Conservation (phyloP, 2,888 invertebrate species). For the Electrophaes corylata region DNA sequence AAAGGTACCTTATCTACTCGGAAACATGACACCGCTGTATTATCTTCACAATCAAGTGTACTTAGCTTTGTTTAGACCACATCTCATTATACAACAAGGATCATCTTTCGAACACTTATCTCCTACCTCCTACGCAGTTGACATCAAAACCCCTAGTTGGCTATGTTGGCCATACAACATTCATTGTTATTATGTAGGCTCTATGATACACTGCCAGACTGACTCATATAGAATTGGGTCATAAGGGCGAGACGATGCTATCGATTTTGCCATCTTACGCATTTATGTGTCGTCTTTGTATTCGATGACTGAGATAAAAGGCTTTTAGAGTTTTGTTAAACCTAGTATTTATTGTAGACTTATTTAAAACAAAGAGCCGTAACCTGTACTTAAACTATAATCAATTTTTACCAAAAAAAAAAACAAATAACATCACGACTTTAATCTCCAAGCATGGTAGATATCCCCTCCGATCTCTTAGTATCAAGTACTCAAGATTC, state of each 20-base stretch:
- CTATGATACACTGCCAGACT: slow-evolving; percentile 33
- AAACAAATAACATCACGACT: too few species aligned
- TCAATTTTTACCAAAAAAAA: too few species aligned
- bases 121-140: slow-evolving; percentile 31
- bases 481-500: too few species aligned
- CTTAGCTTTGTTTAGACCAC: slow-evolving; percentile 17
- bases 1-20: neutral
- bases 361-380: neutral
- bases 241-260: slow-evolving; percentile 68
- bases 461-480: too few species aligned
- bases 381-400: too few species aligned
- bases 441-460: too few species aligned
- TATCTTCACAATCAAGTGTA: slow-evolving; percentile 5
- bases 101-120: slow-evolving; percentile 17
- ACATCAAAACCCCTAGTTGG: slow-evolving; percentile 19
- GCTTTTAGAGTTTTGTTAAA: neutral
- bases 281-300: slow-evolving; percentile 28
- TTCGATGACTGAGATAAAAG: neutral
- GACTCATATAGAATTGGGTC: slow-evolving; percentile 65
- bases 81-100: slow-evolving; percentile 3
- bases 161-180: slow-evolving; percentile 1
- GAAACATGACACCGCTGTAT: neutral
- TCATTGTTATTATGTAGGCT: slow-evolving; percentile 1
- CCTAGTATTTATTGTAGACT: neutral
- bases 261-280: slow-evolving; percentile 73